Evolutionary conservation across 2,888 invertebrate species (phyloP).

Genomic region (Colostygia pectinataria): DNA sequence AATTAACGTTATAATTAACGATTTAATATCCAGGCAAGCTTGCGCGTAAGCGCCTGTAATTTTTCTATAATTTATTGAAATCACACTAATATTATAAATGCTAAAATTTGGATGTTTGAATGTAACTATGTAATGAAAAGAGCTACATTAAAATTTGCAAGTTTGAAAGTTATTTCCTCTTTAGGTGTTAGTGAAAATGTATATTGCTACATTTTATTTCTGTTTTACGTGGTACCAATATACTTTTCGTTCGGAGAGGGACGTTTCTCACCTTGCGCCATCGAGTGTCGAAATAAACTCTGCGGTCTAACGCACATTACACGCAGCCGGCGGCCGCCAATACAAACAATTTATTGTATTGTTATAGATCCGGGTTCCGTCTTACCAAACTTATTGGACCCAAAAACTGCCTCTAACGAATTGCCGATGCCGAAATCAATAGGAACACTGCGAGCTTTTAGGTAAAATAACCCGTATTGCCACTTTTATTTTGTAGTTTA

Average conservation of each 20-base stretch:
- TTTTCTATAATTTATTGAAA: too few species aligned
- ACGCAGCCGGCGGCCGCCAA: constrained; percentile 60
- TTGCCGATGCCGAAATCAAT: constrained; percentile 44
- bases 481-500: too few species aligned
- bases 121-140: too few species aligned
- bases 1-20: too few species aligned
- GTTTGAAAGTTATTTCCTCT: too few species aligned
- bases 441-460: constrained; percentile 24
- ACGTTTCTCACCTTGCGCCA: constrained; percentile 61
- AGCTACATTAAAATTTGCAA: too few species aligned
- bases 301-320: constrained; percentile 68
- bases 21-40: too few species aligned
- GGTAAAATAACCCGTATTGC: constrained; percentile 13
- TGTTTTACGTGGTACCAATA: neutral
- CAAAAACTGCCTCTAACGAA: constrained; percentile 44
- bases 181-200: too few species aligned
- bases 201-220: constrained; percentile 1
- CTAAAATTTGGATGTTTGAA: too few species aligned
- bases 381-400: constrained; percentile 57
- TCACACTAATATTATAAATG: too few species aligned
- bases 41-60: too few species aligned
- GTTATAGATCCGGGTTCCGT: constrained; percentile 64
- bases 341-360: constrained; percentile 74
- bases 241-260: constrained; percentile 30
- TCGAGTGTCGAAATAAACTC: constrained; percentile 61